Percentiles rank a stretch among this genome's conserved stretches.
phyloP scores from a whole-genome alignment of 2,797 vertebrate species.

The Sarcophilus harrisii region DNA sequence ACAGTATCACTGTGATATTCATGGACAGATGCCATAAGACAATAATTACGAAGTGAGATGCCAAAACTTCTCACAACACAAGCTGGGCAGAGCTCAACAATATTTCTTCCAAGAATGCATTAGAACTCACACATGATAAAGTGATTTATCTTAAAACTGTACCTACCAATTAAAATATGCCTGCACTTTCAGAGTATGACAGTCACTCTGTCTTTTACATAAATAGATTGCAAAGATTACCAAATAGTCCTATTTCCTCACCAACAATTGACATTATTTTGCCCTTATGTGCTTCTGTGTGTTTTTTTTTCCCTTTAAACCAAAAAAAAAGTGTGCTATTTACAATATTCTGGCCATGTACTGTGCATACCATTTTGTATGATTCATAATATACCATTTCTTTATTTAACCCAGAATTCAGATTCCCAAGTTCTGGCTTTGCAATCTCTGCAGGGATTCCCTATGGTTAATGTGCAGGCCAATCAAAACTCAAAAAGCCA shows the following conservation, averaged over 20 bases:
- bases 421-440: slow-evolving; percentile 16
- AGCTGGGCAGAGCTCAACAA: neutral
- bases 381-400: neutral
- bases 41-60: slow-evolving; percentile 29
- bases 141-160: slow-evolving; percentile 17
- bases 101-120: neutral
- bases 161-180: slow-evolving; percentile 29
- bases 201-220: slow-evolving; percentile 19
- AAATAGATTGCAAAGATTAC: slow-evolving; percentile 3
- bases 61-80: slow-evolving; percentile 22
- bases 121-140: neutral
- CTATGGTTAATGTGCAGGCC: neutral
- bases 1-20: slow-evolving; percentile 41
- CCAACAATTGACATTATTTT: neutral
- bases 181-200: slow-evolving; percentile 13
- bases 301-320: neutral
- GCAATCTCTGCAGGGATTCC: neutral
- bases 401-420: slow-evolving; percentile 8
- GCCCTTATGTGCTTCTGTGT: neutral
- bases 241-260: neutral
- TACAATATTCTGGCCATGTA: slow-evolving; percentile 22
- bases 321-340: slow-evolving; percentile 9
- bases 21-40: slow-evolving; percentile 27
- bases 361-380: neutral
- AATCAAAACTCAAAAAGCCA: neutral